Evolutionary conservation across 2,888 invertebrate species (phyloP).

Genomic region (Sphecodes monilicornis): DNA sequence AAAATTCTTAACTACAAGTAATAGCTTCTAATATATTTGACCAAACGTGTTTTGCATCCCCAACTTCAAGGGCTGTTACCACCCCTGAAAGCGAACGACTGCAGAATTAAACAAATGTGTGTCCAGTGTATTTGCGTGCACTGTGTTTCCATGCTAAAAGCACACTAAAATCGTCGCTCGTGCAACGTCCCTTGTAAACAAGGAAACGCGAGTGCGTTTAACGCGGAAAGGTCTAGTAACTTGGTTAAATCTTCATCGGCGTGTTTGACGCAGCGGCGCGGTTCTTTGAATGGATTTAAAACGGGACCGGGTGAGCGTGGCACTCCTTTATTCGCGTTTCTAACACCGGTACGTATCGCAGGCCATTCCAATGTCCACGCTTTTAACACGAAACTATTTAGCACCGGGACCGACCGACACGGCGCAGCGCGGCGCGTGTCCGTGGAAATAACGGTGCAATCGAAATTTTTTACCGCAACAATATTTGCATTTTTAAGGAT

Average conservation of each 20-base stretch:
- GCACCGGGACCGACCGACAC: too few species aligned
- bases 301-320: neutral
- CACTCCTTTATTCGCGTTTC: slow-evolving; percentile 17
- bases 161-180: neutral
- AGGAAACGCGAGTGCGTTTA: slow-evolving; percentile 5
- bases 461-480: slow-evolving; percentile 14
- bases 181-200: neutral
- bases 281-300: slow-evolving; percentile 21
- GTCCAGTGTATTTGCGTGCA: neutral
- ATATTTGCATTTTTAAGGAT: slow-evolving; percentile 15
- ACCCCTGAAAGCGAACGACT: neutral
- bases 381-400: neutral
- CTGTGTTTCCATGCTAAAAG: neutral
- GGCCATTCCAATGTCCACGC: slow-evolving; percentile 1
- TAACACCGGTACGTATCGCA: neutral
- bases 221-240: neutral
- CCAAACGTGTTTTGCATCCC: neutral
- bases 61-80: too few species aligned
- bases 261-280: slow-evolving; percentile 16
- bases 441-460: neutral
- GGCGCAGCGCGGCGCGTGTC: neutral
- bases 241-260: neutral
- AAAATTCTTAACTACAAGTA: neutral
- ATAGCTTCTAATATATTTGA: neutral
- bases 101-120: neutral